phyloP scores from a whole-genome alignment of 2,888 invertebrate species.

The Automeris io region DNA sequence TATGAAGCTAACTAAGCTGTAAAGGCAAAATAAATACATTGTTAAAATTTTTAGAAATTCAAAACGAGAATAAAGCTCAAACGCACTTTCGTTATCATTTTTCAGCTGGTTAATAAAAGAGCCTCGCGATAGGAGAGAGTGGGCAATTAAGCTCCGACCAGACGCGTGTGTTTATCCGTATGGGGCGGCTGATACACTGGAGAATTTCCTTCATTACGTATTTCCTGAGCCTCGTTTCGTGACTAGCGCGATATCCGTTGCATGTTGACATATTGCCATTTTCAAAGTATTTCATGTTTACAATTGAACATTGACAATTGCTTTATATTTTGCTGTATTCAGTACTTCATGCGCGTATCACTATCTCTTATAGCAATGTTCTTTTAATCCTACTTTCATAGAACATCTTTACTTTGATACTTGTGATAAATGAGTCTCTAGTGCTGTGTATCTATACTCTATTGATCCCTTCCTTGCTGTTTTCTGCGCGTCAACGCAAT shows the following conservation, averaged over 20 bases:
- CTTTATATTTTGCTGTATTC: conserved; percentile 14
- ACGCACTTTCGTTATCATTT: background rate
- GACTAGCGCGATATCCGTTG: conserved; percentile 28
- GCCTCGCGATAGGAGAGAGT: conserved; percentile 2
- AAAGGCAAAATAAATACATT: no score
- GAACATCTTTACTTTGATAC: no score
- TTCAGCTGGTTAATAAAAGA: background rate
- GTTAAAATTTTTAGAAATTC: background rate
- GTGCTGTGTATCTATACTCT: no score
- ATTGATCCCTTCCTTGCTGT: no score
- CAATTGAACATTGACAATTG: conserved; percentile 20
- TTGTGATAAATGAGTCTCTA: no score
- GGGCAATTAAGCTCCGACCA: conserved; percentile 4
- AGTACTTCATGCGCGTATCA: no score
- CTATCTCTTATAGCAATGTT: no score
- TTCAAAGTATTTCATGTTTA: conserved; percentile 21
- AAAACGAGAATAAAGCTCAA: background rate
- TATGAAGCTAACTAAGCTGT: no score
- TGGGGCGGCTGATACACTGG: conserved; percentile 26
- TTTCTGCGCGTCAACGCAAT: no score
- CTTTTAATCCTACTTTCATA: no score
- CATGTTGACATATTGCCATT: conserved; percentile 44
- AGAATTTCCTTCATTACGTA: conserved; percentile 54
- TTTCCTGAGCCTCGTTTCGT: conserved; percentile 49
- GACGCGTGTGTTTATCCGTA: conserved; percentile 19